Conservation (phyloP, 2,888 invertebrate species). For the Phalangium opilio region DNA sequence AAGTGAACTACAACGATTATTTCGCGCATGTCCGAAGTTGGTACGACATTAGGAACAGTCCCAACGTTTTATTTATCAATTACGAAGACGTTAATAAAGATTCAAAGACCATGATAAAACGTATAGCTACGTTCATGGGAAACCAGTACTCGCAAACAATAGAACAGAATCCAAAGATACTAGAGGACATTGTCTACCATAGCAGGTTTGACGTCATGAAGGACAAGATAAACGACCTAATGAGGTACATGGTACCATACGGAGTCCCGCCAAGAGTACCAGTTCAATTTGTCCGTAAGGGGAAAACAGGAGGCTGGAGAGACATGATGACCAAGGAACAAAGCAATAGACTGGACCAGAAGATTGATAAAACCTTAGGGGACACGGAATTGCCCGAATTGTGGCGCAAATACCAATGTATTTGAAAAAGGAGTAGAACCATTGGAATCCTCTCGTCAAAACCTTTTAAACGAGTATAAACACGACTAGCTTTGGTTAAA, state of each 20-base stretch:
- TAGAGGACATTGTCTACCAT: constrained; percentile 10
- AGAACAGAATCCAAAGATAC: constrained; percentile 6
- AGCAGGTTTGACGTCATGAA: constrained; percentile 17
- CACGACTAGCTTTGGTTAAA: too few relatives aligned
- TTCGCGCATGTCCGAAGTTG: constrained; percentile 19
- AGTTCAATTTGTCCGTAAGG: constrained; percentile 8
- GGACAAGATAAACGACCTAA: neutral
- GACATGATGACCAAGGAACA: neutral
- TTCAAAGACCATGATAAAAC: constrained; percentile 14
- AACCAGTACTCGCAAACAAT: constrained; percentile 7
- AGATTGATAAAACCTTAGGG: constrained; percentile 9
- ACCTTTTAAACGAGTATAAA: too few relatives aligned
- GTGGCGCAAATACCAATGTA: constrained; percentile 2
- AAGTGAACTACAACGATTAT: constrained; percentile 23
- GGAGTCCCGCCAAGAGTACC: neutral
- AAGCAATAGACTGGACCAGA: neutral
- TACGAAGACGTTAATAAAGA: constrained; percentile 32
- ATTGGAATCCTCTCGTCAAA: too few relatives aligned
- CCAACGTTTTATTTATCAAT: constrained; percentile 29
- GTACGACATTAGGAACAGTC: constrained; percentile 20
- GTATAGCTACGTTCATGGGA: constrained; percentile 20
- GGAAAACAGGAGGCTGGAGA: neutral
- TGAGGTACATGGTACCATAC: neutral
- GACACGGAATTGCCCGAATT: constrained; percentile 13
- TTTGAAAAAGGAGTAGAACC: too few relatives aligned